Evolutionary conservation across 2,888 invertebrate species (phyloP), one percentile per base, ranked within the genome.

Genomic region (Hirtodrosophila trivittata): DNA sequence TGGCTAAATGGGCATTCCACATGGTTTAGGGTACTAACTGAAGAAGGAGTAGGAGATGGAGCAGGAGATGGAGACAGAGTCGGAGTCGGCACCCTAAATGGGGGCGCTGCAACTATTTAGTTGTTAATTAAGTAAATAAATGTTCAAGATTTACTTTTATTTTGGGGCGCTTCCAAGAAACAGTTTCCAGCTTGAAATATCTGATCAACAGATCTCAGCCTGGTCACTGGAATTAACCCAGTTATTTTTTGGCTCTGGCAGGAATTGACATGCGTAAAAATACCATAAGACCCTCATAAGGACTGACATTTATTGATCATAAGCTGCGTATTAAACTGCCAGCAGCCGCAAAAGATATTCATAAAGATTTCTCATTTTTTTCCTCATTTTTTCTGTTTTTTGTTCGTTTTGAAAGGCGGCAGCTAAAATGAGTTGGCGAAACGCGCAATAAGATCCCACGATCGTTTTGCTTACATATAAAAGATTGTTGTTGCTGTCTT

Each of bases 281-380:
- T 66, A 49, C 51, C 46, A 46, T 49, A 68, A 65, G 62, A 64
- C 65, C 46, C 74, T 64, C 84, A 81, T 84, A 81, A 72, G 64
- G 63, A 56, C 46, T 84, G 82, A 86, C 86, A 81, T 83, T 83
- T 86, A 83, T 83, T 86, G 82, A 84, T 77, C 82, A 81, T 83
- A 83, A 86, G 82, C 82, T 84, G 77, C 64, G 73, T 68, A 77
- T 86, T 86, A 82, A 82, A 80, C 86, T 66, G 77, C 57, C 73
- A 50, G 60, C 62, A 42, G 45, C 52, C 42, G 28, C 26, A 46
- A 45, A 39, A 37, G 42, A 75, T 68, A 62, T 68, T 70, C 64
- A 78, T 56, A 71, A 58, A 66, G 58, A 62, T 60, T 58, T 58
- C 5, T 7, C 7, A 9, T 21, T 21, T 21, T 2, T 21, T 21